Evolutionary conservation across 1,140 invertebrate species (phyloP), one percentile per base, ranked within the genome.

Genomic region (Papilio glaucus): DNA sequence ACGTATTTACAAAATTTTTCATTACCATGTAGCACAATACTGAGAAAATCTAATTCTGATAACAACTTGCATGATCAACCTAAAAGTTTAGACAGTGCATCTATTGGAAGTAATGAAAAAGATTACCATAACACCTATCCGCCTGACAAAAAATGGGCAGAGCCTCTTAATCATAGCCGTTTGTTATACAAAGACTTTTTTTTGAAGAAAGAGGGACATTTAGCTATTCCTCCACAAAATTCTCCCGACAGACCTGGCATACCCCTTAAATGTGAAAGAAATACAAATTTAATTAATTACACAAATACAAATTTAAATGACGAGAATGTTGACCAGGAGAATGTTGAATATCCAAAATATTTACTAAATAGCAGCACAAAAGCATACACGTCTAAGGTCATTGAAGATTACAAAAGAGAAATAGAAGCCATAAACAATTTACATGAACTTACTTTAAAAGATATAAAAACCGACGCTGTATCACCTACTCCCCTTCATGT

Each of bases 361-460:
- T 85, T 94, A 61, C 74, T 88, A 10, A 89, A 93, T 72, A 93
- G 88, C 76, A 85, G 80, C 24, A 91, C 85, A 37, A 94, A 93
- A 85, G 86, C 89, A 4, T 94, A 93, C 41, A 94, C 93, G 4
- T 93, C 91, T 1, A 93, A 93, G 83, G 92, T 94, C 18, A 93
- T 94, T 65, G 91, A 94, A 83, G 92, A 94, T 81, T 94, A 94
- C 77, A 93, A 92, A 85, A 92, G 87, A 77, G 93, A 94, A 84
- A 81, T 94, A 69, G 86, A 90, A 76, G 86, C 92, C 62, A 94
- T 94, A 72, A 92, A 94, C 71, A 94, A 87, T 76, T 78, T 92
- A 57, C 92, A 94, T 76, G 87, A 93, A 67, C 80, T 94, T 15
- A 92, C 92, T 67, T 49, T 94, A 9, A 93, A 93, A 86, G 93